Conservation (phyloP, 2,113 vertebrate species). For the Hyaena hyaena region DNA sequence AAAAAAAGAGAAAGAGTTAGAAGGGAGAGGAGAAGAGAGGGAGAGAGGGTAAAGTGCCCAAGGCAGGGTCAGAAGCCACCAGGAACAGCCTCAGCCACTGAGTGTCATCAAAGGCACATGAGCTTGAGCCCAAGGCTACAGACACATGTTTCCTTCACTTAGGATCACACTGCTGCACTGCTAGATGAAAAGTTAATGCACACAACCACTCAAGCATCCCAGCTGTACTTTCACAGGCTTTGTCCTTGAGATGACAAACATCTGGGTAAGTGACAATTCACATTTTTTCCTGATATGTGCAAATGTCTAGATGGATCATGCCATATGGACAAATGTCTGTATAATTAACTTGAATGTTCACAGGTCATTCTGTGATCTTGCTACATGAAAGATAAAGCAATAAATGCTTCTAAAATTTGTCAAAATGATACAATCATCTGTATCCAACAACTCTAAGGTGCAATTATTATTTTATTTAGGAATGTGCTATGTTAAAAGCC, state of each 20-base stretch:
- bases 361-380: not conserved
- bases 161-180: not conserved
- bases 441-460: not conserved
- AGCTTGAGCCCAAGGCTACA: not conserved
- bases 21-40: not conserved
- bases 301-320: not conserved
- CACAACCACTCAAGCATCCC: not conserved
- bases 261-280: not conserved
- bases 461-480: slow-evolving; percentile 47
- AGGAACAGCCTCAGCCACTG: not conserved
- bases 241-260: not conserved
- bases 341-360: not conserved
- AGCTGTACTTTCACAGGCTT: not conserved
- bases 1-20: not conserved
- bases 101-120: not conserved
- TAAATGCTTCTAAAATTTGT: slow-evolving; percentile 20
- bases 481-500: slow-evolving; percentile 21
- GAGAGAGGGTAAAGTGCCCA: not conserved
- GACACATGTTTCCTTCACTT: not conserved
- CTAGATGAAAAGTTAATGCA: not conserved
- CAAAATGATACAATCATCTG: not conserved
- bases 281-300: not conserved
- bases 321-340: not conserved
- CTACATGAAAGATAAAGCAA: slow-evolving; percentile 1
- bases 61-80: not conserved